phyloP scores from a whole-genome alignment of 2,113 vertebrate species.

The Takifugu flavidus region DNA sequence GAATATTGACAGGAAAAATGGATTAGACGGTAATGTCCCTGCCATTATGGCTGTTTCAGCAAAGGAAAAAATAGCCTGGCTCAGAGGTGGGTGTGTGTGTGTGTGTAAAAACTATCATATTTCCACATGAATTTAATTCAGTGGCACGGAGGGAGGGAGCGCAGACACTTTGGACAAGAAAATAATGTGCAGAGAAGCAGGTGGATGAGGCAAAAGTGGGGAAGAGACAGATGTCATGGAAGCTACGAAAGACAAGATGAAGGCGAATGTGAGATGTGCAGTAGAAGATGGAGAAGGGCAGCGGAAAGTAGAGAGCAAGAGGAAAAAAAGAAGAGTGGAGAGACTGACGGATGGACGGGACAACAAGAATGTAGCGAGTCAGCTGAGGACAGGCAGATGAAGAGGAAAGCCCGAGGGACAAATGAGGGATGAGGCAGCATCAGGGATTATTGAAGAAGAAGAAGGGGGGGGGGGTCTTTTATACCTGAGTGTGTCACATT shows the following conservation, averaged over 20 bases:
- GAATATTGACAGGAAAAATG: too few relatives aligned
- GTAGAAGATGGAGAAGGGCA: constrained; percentile 29
- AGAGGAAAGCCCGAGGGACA: constrained; percentile 26
- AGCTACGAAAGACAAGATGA: constrained; percentile 20
- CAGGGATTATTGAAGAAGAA: constrained; percentile 3
- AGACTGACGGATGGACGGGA: neutral
- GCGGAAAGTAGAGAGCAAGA: constrained; percentile 34
- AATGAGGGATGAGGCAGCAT: constrained; percentile 24
- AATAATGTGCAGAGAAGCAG: constrained; percentile 8
- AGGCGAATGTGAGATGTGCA: constrained; percentile 13
- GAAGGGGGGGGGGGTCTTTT: constrained; percentile 3
- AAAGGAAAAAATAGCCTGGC: neutral
- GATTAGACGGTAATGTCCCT: too few relatives aligned
- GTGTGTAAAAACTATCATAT: neutral
- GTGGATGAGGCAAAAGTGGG: constrained; percentile 41
- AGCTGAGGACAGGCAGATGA: constrained; percentile 36
- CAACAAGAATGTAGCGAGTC: constrained; percentile 11
- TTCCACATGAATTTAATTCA: neutral
- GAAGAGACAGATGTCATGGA: constrained; percentile 21
- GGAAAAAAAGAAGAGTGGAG: constrained; percentile 14
- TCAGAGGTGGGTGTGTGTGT: too few relatives aligned
- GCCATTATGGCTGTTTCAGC: neutral
- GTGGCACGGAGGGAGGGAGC: neutral
- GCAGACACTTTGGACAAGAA: neutral
- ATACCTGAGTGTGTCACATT: constrained; percentile 12